Evolutionary conservation across 2,797 vertebrate species (phyloP).

Genomic region (Xerus rutilus): DNA sequence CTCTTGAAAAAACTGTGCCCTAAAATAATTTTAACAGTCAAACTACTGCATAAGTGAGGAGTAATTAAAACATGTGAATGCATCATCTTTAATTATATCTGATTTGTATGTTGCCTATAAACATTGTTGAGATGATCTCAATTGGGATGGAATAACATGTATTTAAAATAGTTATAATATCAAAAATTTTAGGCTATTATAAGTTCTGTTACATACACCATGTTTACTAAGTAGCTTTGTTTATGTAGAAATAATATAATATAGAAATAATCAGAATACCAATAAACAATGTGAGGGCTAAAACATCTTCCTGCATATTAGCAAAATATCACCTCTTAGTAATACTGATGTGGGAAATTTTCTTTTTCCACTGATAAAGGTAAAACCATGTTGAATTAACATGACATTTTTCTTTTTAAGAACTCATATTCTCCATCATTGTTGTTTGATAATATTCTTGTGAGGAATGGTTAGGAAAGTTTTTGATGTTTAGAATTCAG

Average conservation of each 20-base stretch:
- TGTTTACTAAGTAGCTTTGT: conserved; percentile 42
- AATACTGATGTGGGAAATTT: not conserved
- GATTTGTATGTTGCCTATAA: conserved; percentile 79
- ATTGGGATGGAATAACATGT: conserved; percentile 44
- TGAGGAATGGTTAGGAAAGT: not conserved
- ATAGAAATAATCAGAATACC: conserved; percentile 4
- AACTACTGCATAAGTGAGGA: conserved; percentile 63
- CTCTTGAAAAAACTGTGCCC: conserved; percentile 48
- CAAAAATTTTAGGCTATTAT: conserved; percentile 39
- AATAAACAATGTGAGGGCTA: not conserved
- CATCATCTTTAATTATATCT: conserved; percentile 77
- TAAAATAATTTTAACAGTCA: conserved; percentile 74
- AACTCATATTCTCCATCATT: not conserved
- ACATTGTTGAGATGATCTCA: conserved; percentile 65
- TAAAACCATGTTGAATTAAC: conserved; percentile 31
- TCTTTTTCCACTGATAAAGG: conserved; percentile 15
- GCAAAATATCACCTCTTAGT: conserved; percentile 19
- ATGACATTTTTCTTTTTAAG: conserved; percentile 44
- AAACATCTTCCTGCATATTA: conserved; percentile 16
- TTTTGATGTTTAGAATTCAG: not conserved
- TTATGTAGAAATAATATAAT: conserved; percentile 6
- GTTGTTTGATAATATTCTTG: conserved; percentile 16
- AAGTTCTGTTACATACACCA: not conserved
- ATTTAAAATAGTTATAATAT: conserved; percentile 72
- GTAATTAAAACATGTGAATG: conserved; percentile 66